Conservation (phyloP, 1,140 invertebrate genomes). For the Drosophila lacertosa region DNA sequence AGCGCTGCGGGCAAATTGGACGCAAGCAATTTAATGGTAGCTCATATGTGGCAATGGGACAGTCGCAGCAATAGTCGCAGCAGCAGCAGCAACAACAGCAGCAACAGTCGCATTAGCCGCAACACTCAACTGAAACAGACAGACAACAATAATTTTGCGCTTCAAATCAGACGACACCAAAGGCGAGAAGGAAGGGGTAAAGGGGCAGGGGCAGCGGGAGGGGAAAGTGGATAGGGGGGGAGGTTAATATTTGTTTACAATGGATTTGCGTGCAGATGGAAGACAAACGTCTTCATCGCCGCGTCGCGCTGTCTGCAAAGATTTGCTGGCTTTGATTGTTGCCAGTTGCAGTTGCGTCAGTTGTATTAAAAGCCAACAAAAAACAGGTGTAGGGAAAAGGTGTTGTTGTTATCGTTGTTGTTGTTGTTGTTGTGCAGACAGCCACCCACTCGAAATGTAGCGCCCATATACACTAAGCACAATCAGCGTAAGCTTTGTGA, state of each 20-base stretch:
- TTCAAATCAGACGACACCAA: constrained; percentile 59
- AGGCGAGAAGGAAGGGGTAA: too few species aligned
- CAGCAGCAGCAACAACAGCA: too few species aligned
- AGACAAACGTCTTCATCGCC: constrained; percentile 9
- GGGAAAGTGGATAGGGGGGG: too few species aligned
- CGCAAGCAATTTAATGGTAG: constrained; percentile 21
- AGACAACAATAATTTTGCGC: constrained; percentile 60
- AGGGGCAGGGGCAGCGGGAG: too few species aligned
- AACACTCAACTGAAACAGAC: constrained; percentile 31
- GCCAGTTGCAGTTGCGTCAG: constrained; percentile 29
- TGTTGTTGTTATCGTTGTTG: too few species aligned
- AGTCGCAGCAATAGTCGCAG: constrained; percentile 21
- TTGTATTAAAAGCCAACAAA: neutral
- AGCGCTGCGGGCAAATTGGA: too few species aligned
- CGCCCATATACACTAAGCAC: neutral
- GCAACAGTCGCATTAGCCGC: too few species aligned
- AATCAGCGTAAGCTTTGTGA: too few species aligned
- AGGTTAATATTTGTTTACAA: neutral
- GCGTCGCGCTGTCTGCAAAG: constrained; percentile 2
- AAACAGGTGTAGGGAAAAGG: neutral
- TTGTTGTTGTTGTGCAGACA: too few species aligned
- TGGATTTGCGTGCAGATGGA: constrained; percentile 40
- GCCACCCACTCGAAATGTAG: neutral
- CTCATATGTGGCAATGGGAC: constrained; percentile 62
- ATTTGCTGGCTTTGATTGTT: constrained; percentile 24